phyloP scores from a whole-genome alignment of 2,888 invertebrate species.

The Thymelicus lineola region DNA sequence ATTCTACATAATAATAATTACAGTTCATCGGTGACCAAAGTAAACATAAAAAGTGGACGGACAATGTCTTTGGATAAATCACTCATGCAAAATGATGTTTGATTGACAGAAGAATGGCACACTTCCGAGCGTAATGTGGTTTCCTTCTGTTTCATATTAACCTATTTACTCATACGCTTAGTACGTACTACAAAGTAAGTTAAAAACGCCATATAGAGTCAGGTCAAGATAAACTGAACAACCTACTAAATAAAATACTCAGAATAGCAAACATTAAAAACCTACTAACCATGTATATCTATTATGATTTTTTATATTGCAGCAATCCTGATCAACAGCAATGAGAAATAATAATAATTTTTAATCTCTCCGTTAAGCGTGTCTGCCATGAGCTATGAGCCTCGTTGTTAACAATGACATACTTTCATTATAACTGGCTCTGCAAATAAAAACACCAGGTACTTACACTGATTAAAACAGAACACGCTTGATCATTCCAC shows the following conservation, averaged over 20 bases:
- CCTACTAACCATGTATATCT: too few relatives aligned
- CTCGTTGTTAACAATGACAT: slow-evolving; percentile 29
- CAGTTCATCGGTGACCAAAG: too few relatives aligned
- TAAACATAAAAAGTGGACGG: too few relatives aligned
- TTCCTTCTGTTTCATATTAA: slow-evolving; percentile 18
- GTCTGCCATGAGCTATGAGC: slow-evolving; percentile 25
- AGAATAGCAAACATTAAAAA: too few relatives aligned
- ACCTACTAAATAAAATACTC: too few relatives aligned
- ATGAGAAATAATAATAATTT: slow-evolving; percentile 7
- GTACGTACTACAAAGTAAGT: neutral
- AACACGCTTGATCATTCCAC: slow-evolving; percentile 29
- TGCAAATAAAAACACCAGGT: slow-evolving; percentile 34
- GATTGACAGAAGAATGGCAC: slow-evolving; percentile 25
- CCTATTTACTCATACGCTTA: neutral
- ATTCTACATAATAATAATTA: too few relatives aligned
- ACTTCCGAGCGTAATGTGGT: slow-evolving; percentile 10
- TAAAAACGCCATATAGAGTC: neutral
- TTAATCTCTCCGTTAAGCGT: slow-evolving; percentile 34
- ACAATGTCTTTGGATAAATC: too few relatives aligned
- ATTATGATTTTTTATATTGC: neutral
- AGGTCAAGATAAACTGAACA: neutral
- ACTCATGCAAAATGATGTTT: slow-evolving; percentile 9
- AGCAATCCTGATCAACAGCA: slow-evolving; percentile 14
- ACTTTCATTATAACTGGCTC: slow-evolving; percentile 34
- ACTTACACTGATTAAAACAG: slow-evolving; percentile 35